A percentile compares a stretch with the other conserved stretches of the same genome.
phyloP scores from a whole-genome alignment of 92 coral and sea anemone species.

The Phenganax stokvisi region DNA sequence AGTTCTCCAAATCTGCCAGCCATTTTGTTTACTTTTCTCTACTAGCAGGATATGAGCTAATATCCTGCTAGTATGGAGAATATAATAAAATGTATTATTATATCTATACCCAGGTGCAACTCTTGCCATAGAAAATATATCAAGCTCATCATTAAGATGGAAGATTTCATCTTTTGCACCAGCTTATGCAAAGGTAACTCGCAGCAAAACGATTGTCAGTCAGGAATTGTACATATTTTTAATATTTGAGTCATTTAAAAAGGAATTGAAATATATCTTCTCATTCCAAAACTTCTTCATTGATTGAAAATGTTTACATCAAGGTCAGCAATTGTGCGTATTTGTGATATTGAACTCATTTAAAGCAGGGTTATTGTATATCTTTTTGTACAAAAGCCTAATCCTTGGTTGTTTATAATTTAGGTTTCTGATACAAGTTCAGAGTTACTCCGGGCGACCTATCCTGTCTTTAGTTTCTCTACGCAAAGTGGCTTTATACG shows the following conservation, averaged over 20 bases:
- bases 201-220: background rate
- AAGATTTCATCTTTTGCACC: slow-evolving; percentile 92
- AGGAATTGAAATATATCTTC: background rate
- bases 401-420: background rate
- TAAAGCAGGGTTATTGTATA: no score
- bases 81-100: background rate
- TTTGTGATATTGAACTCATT: no score
- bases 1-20: no score
- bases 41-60: background rate
- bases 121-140: slow-evolving; percentile 51
- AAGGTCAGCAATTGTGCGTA: no score
- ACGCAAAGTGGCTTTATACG: slow-evolving; percentile 69
- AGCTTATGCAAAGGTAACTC: slow-evolving; percentile 84
- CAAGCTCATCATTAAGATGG: slow-evolving; percentile 60
- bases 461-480: slow-evolving; percentile 72
- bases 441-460: slow-evolving; percentile 77
- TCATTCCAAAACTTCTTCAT: no score
- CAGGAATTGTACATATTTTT: background rate
- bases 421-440: slow-evolving; percentile 69
- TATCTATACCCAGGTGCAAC: slow-evolving; percentile 39
- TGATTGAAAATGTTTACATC: no score
- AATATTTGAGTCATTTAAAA: background rate
- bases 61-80: no score
- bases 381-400: background rate
- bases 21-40: background rate